Conservation (phyloP, 2,888 invertebrate genomes). For the Schizaphis graminum region DNA sequence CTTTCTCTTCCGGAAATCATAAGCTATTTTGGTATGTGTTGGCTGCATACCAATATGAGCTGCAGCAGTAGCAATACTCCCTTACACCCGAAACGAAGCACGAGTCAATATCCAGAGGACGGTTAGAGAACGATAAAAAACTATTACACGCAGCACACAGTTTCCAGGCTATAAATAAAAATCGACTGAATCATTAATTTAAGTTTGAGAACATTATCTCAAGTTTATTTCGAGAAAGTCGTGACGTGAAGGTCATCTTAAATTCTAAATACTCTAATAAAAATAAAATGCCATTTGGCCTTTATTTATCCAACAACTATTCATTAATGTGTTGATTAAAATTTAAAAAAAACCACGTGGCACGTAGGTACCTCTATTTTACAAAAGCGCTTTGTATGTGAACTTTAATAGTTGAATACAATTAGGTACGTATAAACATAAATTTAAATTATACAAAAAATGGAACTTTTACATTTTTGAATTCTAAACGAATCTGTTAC, state of each 20-base stretch:
- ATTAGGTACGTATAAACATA: neutral
- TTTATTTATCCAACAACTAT: constrained; percentile 12
- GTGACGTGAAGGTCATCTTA: neutral
- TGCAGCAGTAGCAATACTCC: constrained; percentile 9
- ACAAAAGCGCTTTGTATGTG: neutral
- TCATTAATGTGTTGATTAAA: neutral
- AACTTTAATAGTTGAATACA: neutral
- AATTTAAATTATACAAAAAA: neutral
- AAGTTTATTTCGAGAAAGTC: constrained; percentile 22
- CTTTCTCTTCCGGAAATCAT: constrained; percentile 39
- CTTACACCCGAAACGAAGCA: constrained; percentile 1
- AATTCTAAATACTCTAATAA: neutral
- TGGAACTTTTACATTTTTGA: neutral
- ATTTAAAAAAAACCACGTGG: neutral
- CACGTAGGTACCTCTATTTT: neutral
- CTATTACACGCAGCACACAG: neutral
- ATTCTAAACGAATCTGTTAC: neutral
- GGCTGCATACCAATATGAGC: constrained; percentile 34
- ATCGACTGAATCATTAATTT: constrained; percentile 15
- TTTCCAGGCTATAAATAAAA: constrained; percentile 7
- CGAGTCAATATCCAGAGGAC: constrained; percentile 46
- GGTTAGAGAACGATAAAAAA: constrained; percentile 27
- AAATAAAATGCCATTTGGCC: neutral
- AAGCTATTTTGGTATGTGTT: constrained; percentile 53
- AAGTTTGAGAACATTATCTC: neutral